Conservation (phyloP, 2,888 invertebrate species). For the Eustalomyia histrio region DNA sequence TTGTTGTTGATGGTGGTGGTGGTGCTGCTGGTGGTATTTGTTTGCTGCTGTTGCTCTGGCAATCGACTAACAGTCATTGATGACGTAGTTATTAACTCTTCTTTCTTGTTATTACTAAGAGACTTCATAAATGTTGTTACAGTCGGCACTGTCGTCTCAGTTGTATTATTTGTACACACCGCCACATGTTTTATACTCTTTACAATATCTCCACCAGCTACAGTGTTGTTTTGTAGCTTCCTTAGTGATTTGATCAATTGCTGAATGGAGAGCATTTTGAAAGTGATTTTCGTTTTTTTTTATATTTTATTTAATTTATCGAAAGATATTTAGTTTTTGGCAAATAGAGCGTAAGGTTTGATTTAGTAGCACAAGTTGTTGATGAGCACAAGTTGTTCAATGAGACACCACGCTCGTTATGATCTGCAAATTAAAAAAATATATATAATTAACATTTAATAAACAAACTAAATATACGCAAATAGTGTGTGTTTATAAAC, state of each 20-base stretch:
- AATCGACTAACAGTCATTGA: constrained; percentile 33
- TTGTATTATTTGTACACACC: constrained; percentile 47
- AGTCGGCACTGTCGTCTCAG: constrained; percentile 54
- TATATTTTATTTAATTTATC: background rate
- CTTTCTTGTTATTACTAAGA: constrained; percentile 51
- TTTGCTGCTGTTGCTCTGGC: constrained; percentile 62
- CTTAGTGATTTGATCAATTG: constrained; percentile 73
- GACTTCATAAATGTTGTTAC: constrained; percentile 66
- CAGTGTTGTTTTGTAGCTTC: constrained; percentile 67
- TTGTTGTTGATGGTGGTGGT: constrained; percentile 26
- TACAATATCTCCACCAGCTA: constrained; percentile 67
- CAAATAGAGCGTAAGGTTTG: constrained; percentile 8
- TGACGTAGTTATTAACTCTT: constrained; percentile 49
- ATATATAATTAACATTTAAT: constrained; percentile 3
- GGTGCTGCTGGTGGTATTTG: constrained; percentile 22
- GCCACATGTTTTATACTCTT: constrained; percentile 68
- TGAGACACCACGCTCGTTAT: constrained; percentile 45
- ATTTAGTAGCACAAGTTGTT: constrained; percentile 4
- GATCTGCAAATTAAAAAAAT: constrained; percentile 44
- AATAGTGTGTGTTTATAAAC: constrained; percentile 1
- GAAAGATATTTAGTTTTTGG: background rate
- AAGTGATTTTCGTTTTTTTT: constrained; percentile 8
- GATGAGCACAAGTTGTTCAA: constrained; percentile 11
- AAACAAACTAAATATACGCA: constrained; percentile 12
- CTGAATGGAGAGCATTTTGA: constrained; percentile 74